Evolutionary conservation across 2,113 vertebrate species (phyloP), one percentile per base, ranked within the genome.

Genomic region (Conger conger): DNA sequence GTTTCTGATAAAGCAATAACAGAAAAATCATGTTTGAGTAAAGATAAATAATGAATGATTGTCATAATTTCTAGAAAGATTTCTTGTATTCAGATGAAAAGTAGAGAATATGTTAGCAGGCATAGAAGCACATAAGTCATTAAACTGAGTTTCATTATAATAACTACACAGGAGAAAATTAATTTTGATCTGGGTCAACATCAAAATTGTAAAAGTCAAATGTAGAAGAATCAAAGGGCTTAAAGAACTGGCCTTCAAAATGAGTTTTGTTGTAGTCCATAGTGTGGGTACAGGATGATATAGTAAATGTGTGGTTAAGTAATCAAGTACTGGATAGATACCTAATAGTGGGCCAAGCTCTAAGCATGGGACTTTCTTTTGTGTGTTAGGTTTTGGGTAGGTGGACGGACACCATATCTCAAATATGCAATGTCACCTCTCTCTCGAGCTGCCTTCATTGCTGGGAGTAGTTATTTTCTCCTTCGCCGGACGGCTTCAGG

Each of bases 1-100:
- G 82, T 86, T 73, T 80, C 82, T 13, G 82, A 80, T 86, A 83
- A 63, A 76, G 57, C 38, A 86, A 86, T 81, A 84, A 81, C 23
- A 76, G 37, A 57, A 57, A 57, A 57, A 57, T 11, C 4, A 57
- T 63, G 81, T 82, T 86, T 82, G 5, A 82, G 11, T 82, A 13
- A 82, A 63, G 15, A 86, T 78, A 82, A 86, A 57, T 57, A 57
- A 57, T 57, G 54, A 20, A 57, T 57, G 54, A 16, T 57, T 57
- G 15, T 57, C 54, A 57, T 57, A 5, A 16, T 17, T 57, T 11
- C 54, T 57, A 16, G 54, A 57, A 57, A 57, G 54, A 57, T 16
- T 11, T 57, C 54, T 86, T 82, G 20, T 82, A 57, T 18, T 57
- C 54, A 57, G 15, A 57, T 57, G 54, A 57, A 53, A 77, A 86